Evolutionary conservation across 2,797 vertebrate genomes (phyloP).

Genomic region (Prunella strophiata): DNA sequence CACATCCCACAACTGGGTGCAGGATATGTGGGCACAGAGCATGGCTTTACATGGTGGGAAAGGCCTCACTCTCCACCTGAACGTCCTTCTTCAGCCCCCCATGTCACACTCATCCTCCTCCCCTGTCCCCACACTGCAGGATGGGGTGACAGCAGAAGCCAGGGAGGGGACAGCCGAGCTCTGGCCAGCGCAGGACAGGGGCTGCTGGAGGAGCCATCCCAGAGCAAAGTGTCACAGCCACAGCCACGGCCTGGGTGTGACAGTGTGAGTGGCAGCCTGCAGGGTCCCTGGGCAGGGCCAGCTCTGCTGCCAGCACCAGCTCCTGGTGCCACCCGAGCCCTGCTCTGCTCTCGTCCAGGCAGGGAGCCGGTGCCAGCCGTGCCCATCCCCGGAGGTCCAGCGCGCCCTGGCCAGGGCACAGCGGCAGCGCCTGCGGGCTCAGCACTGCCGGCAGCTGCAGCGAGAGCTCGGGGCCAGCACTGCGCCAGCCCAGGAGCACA

Average conservation of each 20-base stretch:
- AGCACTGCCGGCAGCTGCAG: slow-evolving; percentile 80
- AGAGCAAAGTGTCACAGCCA: accelerated
- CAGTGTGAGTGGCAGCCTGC: not conserved
- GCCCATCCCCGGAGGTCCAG: slow-evolving; percentile 63
- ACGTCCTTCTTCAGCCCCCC: accelerated
- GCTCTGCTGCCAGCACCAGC: not conserved
- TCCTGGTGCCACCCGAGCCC: accelerated
- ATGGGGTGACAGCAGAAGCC: accelerated
- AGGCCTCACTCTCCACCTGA: not conserved
- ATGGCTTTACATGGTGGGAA: not conserved
- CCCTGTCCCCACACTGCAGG: not conserved
- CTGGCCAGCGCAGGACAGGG: accelerated
- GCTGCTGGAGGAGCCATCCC: not conserved
- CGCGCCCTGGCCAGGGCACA: slow-evolving; percentile 77
- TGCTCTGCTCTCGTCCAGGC: not conserved
- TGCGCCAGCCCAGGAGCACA: not conserved
- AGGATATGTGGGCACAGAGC: not conserved
- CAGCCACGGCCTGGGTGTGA: accelerated
- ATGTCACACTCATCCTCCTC: accelerated
- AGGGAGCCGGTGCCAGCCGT: accelerated
- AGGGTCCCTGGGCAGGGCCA: not conserved
- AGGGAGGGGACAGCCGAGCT: not conserved
- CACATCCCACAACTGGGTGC: accelerated
- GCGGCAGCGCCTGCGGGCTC: slow-evolving; percentile 80
- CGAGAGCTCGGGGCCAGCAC: slow-evolving; percentile 74